Conservation (phyloP, 2,888 invertebrate genomes). For the Phortica okadai region DNA sequence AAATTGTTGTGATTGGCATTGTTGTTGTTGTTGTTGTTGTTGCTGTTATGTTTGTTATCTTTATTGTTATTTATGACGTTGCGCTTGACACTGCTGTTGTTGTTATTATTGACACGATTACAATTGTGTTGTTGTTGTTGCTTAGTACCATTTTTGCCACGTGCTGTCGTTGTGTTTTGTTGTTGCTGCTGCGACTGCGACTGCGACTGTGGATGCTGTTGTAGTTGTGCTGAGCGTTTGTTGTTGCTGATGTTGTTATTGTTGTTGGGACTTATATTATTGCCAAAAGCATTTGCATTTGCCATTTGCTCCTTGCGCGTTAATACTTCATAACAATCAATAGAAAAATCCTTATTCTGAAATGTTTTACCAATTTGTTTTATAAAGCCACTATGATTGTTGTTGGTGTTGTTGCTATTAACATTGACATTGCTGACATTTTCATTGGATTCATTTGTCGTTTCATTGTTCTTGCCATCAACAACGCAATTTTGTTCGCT, state of each 20-base stretch:
- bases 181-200: slow-evolving; percentile 5
- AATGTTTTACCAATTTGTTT: neutral
- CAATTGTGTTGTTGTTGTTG: slow-evolving; percentile 38
- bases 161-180: neutral
- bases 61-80: slow-evolving; percentile 3
- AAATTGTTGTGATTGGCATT: slow-evolving; percentile 48
- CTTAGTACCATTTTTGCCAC: neutral
- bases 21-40: slow-evolving; percentile 38
- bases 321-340: neutral
- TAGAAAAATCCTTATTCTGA: neutral
- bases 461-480: neutral
- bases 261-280: neutral
- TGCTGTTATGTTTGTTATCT: slow-evolving; percentile 36
- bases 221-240: neutral
- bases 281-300: neutral
- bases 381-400: neutral
- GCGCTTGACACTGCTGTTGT: neutral
- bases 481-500: neutral
- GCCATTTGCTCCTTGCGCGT: neutral
- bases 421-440: slow-evolving; percentile 5
- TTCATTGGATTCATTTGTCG: neutral
- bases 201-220: neutral
- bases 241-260: neutral
- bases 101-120: slow-evolving; percentile 34
- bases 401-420: slow-evolving; percentile 29